Evolutionary conservation across 2,888 invertebrate species (phyloP).

Genomic region (Campoplex nolae): DNA sequence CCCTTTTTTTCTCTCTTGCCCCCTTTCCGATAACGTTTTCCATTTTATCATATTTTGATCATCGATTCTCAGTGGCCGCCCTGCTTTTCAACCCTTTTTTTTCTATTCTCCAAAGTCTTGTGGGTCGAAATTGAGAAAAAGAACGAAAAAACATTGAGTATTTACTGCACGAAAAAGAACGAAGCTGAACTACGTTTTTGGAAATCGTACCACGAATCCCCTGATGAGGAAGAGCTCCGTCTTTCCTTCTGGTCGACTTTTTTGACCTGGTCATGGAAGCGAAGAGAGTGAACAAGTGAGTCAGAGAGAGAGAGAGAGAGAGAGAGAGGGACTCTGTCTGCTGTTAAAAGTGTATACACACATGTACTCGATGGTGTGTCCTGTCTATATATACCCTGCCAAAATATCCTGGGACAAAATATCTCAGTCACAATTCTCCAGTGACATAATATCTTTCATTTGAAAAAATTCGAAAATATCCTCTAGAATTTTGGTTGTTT

Average conservation of each 20-base stretch:
- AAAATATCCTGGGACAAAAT: too few species aligned
- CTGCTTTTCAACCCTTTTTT: background rate
- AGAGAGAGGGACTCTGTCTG: background rate
- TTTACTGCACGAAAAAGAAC: background rate
- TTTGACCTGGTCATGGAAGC: background rate
- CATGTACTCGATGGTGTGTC: too few species aligned
- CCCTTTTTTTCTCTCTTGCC: too few species aligned
- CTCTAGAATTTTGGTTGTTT: too few species aligned
- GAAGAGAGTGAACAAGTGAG: background rate
- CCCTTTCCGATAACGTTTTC: background rate
- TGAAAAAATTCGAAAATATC: too few species aligned
- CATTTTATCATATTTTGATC: background rate
- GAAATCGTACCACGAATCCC: background rate
- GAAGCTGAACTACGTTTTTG: background rate
- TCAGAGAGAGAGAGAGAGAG: conserved; percentile 13
- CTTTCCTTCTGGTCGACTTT: background rate
- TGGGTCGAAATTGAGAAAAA: background rate
- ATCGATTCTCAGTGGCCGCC: background rate
- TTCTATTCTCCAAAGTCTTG: background rate
- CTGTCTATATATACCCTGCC: too few species aligned
- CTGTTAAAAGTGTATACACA: too few species aligned
- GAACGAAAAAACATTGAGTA: background rate
- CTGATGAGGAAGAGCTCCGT: background rate
- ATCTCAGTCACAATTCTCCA: too few species aligned
- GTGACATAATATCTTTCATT: too few species aligned